Conservation (phyloP, 2,888 invertebrate species). For the Perdita meconis region DNA sequence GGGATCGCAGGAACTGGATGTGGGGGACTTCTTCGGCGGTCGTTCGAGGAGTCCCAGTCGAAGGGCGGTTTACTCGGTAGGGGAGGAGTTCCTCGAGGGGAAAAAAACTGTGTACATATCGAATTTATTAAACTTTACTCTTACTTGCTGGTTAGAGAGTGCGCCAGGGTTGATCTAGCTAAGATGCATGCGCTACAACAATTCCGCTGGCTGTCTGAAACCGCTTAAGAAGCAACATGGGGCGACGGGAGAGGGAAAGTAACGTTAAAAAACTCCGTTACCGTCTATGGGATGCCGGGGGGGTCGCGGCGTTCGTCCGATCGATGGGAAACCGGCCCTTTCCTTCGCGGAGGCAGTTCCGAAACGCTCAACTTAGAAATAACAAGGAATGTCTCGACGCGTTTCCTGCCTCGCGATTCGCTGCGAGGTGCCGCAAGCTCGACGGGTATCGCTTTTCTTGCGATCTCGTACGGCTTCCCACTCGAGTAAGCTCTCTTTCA, state of each 20-base stretch:
- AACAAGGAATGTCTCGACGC: not conserved
- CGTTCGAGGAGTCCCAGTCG: constrained; percentile 12
- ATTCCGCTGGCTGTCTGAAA: constrained; percentile 73
- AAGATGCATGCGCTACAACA: constrained; percentile 81
- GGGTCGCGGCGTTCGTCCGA: constrained; percentile 38
- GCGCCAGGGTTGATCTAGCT: constrained; percentile 71
- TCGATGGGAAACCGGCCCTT: constrained; percentile 4
- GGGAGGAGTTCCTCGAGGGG: constrained; percentile 6
- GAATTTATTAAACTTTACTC: constrained; percentile 69
- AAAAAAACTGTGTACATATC: constrained; percentile 62
- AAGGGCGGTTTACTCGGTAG: not conserved
- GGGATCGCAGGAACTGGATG: constrained; percentile 1
- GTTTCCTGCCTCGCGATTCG: not conserved
- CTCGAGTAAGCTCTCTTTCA: not conserved
- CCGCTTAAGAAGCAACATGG: constrained; percentile 67
- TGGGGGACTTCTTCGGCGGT: not conserved
- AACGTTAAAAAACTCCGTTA: constrained; percentile 25
- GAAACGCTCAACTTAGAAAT: not conserved
- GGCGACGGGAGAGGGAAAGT: constrained; percentile 34
- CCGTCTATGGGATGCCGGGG: not conserved
- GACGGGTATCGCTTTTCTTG: not conserved
- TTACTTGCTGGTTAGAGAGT: constrained; percentile 69
- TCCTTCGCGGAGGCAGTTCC: constrained; percentile 5
- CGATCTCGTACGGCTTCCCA: not conserved
- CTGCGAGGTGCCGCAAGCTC: not conserved